Evolutionary conservation across 2,113 vertebrate species (phyloP).

Genomic region (Andinoacara biseriatus): DNA sequence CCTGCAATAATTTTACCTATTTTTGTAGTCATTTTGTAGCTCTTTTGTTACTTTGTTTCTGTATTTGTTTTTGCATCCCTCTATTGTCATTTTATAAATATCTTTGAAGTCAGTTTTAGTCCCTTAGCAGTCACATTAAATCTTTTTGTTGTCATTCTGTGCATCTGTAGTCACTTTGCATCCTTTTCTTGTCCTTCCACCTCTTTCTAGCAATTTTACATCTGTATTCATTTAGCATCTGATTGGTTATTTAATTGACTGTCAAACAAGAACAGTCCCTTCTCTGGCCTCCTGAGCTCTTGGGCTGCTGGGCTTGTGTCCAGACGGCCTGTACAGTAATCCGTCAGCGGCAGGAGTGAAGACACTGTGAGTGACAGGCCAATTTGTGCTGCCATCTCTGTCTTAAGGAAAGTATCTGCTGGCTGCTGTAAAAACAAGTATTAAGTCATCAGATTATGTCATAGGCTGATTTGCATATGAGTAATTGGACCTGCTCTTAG

Average conservation of each 20-base stretch:
- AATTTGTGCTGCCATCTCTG: not conserved
- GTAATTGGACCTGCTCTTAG: slow-evolving; percentile 19
- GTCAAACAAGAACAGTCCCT: not conserved
- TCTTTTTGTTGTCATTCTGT: not conserved
- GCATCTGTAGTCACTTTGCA: not conserved
- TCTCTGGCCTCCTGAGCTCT: not conserved
- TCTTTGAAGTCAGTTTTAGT: not conserved
- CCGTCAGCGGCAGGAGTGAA: not conserved
- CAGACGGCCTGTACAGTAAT: not conserved
- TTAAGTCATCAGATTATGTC: slow-evolving; percentile 21
- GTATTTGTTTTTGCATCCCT: not conserved
- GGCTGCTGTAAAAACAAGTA: not conserved
- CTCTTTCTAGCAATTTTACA: slow-evolving; percentile 2
- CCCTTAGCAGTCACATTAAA: not conserved
- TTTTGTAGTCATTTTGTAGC: not conserved
- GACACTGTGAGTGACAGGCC: not conserved
- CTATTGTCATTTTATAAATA: not conserved
- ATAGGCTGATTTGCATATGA: slow-evolving; percentile 43
- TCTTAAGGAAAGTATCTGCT: slow-evolving; percentile 15
- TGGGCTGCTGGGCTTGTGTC: not conserved
- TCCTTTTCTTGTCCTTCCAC: not conserved
- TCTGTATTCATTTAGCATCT: not conserved
- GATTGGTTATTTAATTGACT: not conserved
- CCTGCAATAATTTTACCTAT: not conserved
- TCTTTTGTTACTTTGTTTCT: not conserved